phyloP scores from a whole-genome alignment of 2,113 vertebrate genomes.

The Cyphomyrus discorhynchus region DNA sequence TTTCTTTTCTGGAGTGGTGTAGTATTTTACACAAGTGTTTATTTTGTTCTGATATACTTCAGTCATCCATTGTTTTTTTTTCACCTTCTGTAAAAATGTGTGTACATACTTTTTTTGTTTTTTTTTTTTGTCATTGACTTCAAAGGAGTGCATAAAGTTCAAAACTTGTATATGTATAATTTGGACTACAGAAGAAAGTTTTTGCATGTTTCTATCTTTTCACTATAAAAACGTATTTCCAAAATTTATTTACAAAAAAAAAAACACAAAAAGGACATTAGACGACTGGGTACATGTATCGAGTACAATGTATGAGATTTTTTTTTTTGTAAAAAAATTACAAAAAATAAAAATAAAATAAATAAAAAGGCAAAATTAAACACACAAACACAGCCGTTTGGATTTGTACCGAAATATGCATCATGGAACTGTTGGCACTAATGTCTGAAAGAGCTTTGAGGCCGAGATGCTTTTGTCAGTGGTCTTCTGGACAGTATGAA shows the following conservation, averaged over 20 bases:
- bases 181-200: slow-evolving; percentile 89
- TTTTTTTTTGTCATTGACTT: slow-evolving; percentile 82
- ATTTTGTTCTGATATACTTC: slow-evolving; percentile 85
- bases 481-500: slow-evolving; percentile 92
- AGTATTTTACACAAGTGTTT: slow-evolving; percentile 78
- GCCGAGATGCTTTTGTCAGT: slow-evolving; percentile 77
- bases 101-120: slow-evolving; percentile 79
- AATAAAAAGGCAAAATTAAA: slow-evolving; percentile 50
- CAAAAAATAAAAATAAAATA: slow-evolving; percentile 41
- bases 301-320: slow-evolving; percentile 70
- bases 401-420: slow-evolving; percentile 95
- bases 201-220: slow-evolving; percentile 99
- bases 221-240: slow-evolving; percentile 86
- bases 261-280: slow-evolving; percentile 68
- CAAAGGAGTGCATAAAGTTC: slow-evolving; percentile 86
- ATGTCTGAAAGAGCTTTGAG: slow-evolving; percentile 81
- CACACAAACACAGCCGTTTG: slow-evolving; percentile 91
- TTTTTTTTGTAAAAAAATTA: slow-evolving; percentile 61
- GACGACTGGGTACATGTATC: slow-evolving; percentile 80
- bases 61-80: slow-evolving; percentile 73
- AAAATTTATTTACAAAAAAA: slow-evolving; percentile 82
- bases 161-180: slow-evolving; percentile 94
- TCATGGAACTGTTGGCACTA: slow-evolving; percentile 61
- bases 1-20: slow-evolving; percentile 66
- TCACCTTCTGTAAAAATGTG: slow-evolving; percentile 93